A percentile compares a stretch with the other conserved stretches of the same genome.
These are phyloP conservation scores for Bubo scandiacus DNA, from an alignment of 2,113 vertebrate species.

Conservation along the genomic window DNA sequence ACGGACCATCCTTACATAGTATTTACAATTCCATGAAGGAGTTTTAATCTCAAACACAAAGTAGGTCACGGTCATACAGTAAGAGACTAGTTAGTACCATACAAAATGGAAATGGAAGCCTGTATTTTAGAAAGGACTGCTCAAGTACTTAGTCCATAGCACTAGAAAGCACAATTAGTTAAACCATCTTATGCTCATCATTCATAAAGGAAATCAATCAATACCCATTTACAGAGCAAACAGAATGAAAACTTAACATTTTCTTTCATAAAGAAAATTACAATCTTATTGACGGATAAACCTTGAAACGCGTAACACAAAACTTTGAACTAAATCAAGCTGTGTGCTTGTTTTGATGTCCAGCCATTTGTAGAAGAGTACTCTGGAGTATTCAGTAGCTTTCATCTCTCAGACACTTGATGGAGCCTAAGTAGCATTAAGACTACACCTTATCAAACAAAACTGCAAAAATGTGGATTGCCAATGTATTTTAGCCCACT, in stretches of 20 bases:
- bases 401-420: conserved; percentile 78
- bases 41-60: neutral
- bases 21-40: neutral
- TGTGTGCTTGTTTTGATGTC: conserved; percentile 59
- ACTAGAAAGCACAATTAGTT: conserved; percentile 63
- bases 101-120: conserved; percentile 32
- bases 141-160: conserved; percentile 45
- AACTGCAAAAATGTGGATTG: conserved; percentile 40
- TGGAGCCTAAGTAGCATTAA: conserved; percentile 72
- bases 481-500: conserved; percentile 11
- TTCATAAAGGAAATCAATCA: conserved; percentile 79
- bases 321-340: conserved; percentile 70
- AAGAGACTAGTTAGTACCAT: neutral
- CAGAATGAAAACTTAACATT: conserved; percentile 69
- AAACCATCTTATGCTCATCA: conserved; percentile 60
- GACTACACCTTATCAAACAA: conserved; percentile 61
- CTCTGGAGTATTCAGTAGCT: conserved; percentile 63
- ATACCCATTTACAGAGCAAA: conserved; percentile 85
- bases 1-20: neutral
- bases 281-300: conserved; percentile 75
- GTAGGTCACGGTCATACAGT: neutral
- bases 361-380: conserved; percentile 56
- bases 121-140: conserved; percentile 2
- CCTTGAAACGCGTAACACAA: conserved; percentile 63
- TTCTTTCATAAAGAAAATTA: conserved; percentile 74